These are phyloP conservation scores for Notodonta dromedarius DNA, from an alignment of 2,888 invertebrate genomes.

Conservation along the genomic window DNA sequence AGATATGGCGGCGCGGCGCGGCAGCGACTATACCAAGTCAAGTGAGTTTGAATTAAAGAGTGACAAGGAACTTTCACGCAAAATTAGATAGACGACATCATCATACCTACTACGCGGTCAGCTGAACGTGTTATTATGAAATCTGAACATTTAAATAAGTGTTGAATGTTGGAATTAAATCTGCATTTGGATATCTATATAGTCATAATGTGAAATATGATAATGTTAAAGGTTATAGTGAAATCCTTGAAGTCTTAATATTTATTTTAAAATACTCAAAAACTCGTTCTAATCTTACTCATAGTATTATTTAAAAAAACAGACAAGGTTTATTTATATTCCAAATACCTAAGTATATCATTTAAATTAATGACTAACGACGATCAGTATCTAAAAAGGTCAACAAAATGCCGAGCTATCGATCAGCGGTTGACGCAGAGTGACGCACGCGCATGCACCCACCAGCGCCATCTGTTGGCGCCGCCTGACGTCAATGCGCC, in stretches of 20 bases:
- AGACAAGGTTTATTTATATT: not conserved
- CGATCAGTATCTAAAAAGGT: conserved; percentile 44
- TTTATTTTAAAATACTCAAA: no score
- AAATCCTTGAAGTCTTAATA: no score
- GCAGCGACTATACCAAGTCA: no score
- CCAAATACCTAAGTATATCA: not conserved
- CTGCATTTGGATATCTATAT: not conserved
- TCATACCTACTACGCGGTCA: not conserved
- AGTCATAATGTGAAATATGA: no score
- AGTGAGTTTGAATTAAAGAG: not conserved
- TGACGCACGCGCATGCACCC: conserved; percentile 42
- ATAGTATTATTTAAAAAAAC: not conserved
- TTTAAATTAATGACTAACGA: conserved; percentile 9
- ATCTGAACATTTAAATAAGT: conserved; percentile 12
- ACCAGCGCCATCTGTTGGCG: conserved; percentile 62
- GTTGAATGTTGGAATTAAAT: conserved; percentile 12
- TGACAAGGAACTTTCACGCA: conserved; percentile 27
- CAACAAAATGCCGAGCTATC: conserved; percentile 45
- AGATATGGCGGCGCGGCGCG: no score
- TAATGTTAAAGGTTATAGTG: no score
- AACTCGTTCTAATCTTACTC: no score
- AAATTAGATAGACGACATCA: no score
- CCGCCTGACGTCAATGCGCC: conserved; percentile 47
- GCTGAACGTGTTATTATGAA: conserved; percentile 17
- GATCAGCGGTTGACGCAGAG: conserved; percentile 35